Evolutionary conservation across 1,140 invertebrate genomes (phyloP).

Genomic region (Drosophila nigromelanica): DNA sequence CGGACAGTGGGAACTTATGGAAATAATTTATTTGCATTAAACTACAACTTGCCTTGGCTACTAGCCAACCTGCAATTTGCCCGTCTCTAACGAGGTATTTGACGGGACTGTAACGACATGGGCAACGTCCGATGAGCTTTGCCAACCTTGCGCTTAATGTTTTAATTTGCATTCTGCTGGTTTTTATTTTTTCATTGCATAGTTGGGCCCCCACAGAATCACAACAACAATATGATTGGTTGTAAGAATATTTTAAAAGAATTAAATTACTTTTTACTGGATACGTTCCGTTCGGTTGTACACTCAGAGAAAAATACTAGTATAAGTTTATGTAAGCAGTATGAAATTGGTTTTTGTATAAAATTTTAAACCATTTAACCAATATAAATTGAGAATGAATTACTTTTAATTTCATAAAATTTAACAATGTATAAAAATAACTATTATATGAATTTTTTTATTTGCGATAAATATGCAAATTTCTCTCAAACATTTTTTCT

Average conservation of each 20-base stretch:
- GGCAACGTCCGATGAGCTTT: background rate
- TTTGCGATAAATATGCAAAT: no score
- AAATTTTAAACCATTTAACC: no score
- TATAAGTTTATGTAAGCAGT: no score
- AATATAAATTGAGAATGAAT: no score
- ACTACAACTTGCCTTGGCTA: background rate
- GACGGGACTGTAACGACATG: no score
- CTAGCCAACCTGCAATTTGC: conserved; percentile 3
- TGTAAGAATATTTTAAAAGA: background rate
- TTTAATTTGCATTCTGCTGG: background rate
- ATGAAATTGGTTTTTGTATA: no score
- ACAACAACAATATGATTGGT: background rate
- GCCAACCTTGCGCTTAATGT: background rate
- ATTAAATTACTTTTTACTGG: background rate
- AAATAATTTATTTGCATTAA: conserved; percentile 15
- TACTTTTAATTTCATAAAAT: no score
- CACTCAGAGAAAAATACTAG: background rate
- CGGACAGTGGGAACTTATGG: background rate
- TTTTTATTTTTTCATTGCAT: background rate
- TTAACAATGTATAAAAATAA: no score
- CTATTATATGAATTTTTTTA: no score
- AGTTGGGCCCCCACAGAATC: background rate
- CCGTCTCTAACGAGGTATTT: conserved; percentile 17
- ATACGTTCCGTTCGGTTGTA: background rate
- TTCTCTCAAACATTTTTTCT: no score